A percentile compares a stretch with the other conserved stretches of the same genome.
phyloP scores from a whole-genome alignment of 1,140 invertebrate species.

The Cydia strobilella region DNA sequence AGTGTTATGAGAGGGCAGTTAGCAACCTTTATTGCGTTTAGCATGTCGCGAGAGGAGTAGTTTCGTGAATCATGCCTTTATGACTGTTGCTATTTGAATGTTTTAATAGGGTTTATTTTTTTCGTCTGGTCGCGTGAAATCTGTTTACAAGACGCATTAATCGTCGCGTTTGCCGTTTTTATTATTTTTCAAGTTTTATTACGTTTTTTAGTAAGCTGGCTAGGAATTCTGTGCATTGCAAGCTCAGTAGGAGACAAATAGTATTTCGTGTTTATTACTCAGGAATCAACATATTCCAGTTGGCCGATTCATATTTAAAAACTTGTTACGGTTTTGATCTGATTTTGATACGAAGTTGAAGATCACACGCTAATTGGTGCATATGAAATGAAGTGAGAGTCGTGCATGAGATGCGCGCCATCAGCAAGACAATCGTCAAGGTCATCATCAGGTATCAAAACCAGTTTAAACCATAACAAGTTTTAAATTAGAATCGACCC shows the following conservation, averaged over 20 bases:
- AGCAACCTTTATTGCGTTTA: conserved; percentile 71
- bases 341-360: no score
- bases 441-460: no score
- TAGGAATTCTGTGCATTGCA: not conserved
- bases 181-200: conserved; percentile 2
- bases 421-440: no score
- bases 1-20: conserved; percentile 42
- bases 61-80: conserved; percentile 52
- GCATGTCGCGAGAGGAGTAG: conserved; percentile 50
- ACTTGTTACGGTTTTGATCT: no score
- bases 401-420: no score
- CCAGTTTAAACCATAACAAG: no score
- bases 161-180: not conserved
- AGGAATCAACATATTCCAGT: no score
- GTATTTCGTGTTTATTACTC: no score
- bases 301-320: no score
- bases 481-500: no score
- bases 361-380: no score
- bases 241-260: not conserved
- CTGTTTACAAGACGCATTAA: conserved; percentile 21
- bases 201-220: not conserved
- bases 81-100: conserved; percentile 22
- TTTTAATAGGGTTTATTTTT: conserved; percentile 22
- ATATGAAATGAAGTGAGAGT: no score
- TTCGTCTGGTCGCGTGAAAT: conserved; percentile 16